phyloP scores from a whole-genome alignment of 2,888 invertebrate species.

The Sinhomidia bicolor region DNA sequence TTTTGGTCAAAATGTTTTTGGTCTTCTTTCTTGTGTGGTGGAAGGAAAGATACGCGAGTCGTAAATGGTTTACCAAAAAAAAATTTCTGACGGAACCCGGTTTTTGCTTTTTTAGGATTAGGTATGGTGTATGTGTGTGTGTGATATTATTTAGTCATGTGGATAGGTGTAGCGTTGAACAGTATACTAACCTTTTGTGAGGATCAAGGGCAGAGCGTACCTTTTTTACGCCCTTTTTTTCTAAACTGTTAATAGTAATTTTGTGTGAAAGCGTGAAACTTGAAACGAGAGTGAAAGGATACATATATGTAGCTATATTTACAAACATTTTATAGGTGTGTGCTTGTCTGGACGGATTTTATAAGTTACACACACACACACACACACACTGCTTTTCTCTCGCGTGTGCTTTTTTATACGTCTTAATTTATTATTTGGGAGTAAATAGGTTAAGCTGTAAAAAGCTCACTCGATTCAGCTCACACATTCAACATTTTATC shows the following conservation, averaged over 20 bases:
- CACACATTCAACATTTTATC: not conserved
- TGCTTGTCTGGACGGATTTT: no score
- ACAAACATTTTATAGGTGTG: no score
- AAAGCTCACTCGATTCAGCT: not conserved
- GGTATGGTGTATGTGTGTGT: not conserved
- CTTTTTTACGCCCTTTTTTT: not conserved
- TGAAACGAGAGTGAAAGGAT: not conserved
- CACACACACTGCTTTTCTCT: no score
- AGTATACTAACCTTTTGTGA: slow-evolving; percentile 46
- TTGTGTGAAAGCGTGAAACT: not conserved
- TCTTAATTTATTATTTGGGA: not conserved
- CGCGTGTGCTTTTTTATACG: no score
- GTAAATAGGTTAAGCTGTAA: not conserved
- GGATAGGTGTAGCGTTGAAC: no score
- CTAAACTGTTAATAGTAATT: not conserved
- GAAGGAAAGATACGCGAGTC: not conserved
- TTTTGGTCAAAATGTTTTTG: not conserved
- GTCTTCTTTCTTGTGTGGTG: slow-evolving; percentile 8
- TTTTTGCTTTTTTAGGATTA: not conserved
- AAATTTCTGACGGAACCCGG: not conserved
- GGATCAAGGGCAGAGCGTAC: slow-evolving; percentile 36
- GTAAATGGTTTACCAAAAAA: not conserved
- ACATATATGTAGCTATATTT: not conserved
- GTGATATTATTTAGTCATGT: no score
- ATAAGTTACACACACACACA: no score